A percentile compares a stretch with the other conserved stretches of the same genome.
Conservation (phyloP, 2,797 vertebrate species). For the Sphenopsis melanotis region DNA sequence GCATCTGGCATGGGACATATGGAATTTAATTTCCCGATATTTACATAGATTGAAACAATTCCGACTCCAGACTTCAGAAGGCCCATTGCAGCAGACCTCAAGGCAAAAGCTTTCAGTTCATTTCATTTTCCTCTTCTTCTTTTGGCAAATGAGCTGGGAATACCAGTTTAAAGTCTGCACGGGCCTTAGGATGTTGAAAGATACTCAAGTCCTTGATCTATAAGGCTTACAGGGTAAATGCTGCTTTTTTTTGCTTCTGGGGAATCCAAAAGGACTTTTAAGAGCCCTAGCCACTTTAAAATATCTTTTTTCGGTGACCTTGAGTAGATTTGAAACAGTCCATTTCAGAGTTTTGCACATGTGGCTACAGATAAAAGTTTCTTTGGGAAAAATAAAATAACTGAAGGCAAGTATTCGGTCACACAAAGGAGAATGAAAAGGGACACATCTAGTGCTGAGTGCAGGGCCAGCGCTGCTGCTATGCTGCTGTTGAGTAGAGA, state of each 20-base stretch:
- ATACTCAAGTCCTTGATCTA: constrained; percentile 56
- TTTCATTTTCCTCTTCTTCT: constrained; percentile 59
- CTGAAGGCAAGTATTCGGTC: constrained; percentile 3
- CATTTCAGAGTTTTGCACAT: constrained; percentile 52
- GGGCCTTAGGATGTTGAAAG: constrained; percentile 54
- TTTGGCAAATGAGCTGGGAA: constrained; percentile 60
- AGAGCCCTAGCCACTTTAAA: constrained; percentile 46
- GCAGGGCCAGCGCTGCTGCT: not conserved
- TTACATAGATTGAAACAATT: constrained; percentile 78
- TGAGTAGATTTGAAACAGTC: constrained; percentile 60
- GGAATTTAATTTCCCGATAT: constrained; percentile 79
- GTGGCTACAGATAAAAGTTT: constrained; percentile 55
- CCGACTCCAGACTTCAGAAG: constrained; percentile 67
- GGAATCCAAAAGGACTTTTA: constrained; percentile 60
- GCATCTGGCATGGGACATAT: constrained; percentile 72
- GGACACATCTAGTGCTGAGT: not conserved
- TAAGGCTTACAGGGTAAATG: constrained; percentile 49
- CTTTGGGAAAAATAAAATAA: constrained; percentile 51
- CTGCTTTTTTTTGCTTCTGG: constrained; percentile 51
- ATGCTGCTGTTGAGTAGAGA: not conserved
- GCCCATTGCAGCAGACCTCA: constrained; percentile 62
- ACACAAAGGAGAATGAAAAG: constrained; percentile 23
- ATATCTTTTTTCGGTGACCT: constrained; percentile 61
- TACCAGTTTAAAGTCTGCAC: constrained; percentile 56
- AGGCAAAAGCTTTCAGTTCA: constrained; percentile 68